Evolutionary conservation across 2,113 vertebrate species (phyloP), one percentile per base, ranked within the genome.

Genomic region (Heterocephalus glaber): DNA sequence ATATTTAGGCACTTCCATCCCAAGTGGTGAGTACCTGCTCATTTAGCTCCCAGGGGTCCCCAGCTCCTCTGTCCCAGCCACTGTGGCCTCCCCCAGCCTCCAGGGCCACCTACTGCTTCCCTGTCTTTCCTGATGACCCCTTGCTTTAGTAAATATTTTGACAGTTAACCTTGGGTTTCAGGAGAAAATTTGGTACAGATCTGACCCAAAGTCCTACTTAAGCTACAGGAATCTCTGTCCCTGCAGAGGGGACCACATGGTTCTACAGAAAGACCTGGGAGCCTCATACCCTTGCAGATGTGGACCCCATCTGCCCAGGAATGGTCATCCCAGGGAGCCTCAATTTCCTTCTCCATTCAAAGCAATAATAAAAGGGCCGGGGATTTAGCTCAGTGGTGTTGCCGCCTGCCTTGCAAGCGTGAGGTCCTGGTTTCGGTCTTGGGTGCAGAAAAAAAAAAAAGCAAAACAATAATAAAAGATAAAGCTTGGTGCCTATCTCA

Each of bases 191-290:
- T 86, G 44, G 60, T 44, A 24, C 65, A 82, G 66, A 86, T 61
- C 47, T 86, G 58, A 77, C 89, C 52, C 49, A 24, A 92, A 82
- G 66, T 22, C 72, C 60, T 90, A 65, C 81, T 47, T 95, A 47
- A 95, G 61, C 56, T 54, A n/a, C 0, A 8, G 63, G 94, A 89
- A 81, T 68, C 80, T 77, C 33, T n/a, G 22, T 33, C 22, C 44
- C 65, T 0, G 0, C 1, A 16, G 22, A 79, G 47, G 19, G 14
- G 1, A 0, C 26, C 13, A 3, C 60, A 74, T 66, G 28, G 12
- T 11, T 49, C 49, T 76, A 77, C 47, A 66, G 54, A 77, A 76
- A 60, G 47, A 65, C 19, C 63, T 0, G 0, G 80, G 26, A 47
- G 12, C 12, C 76, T 56, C 26, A 17, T 60, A 16, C 38, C 11